phyloP scores from a whole-genome alignment of 2,797 vertebrate genomes.

The Pseudochaenichthys georgianus region DNA sequence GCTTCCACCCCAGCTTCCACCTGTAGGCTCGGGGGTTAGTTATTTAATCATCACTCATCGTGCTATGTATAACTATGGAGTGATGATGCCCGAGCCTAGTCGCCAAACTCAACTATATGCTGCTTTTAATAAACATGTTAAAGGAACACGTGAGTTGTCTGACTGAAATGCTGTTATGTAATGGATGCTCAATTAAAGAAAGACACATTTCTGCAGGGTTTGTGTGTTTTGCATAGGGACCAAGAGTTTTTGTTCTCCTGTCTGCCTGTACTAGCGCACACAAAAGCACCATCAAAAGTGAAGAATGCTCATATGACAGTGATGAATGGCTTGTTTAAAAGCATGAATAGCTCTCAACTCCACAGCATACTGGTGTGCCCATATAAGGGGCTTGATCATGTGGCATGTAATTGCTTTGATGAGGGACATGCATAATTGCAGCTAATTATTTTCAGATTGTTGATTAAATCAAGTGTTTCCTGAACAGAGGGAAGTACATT shows the following conservation, averaged over 20 bases:
- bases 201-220: constrained; percentile 40
- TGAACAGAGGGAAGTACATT: constrained; percentile 31
- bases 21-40: no score
- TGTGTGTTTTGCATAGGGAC: constrained; percentile 61
- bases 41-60: no score
- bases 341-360: constrained; percentile 69
- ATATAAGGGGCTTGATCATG: constrained; percentile 56
- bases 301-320: constrained; percentile 75
- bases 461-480: constrained; percentile 52
- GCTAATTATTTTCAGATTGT: constrained; percentile 63
- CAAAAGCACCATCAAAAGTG: constrained; percentile 69
- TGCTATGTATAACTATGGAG: no score
- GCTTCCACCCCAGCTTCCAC: no score
- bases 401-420: constrained; percentile 69
- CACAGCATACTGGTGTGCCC: constrained; percentile 54
- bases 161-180: constrained; percentile 29
- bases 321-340: constrained; percentile 82
- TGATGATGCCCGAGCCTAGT: no score
- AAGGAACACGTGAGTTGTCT: no score
- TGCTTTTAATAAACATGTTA: no score
- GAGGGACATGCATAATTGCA: constrained; percentile 70
- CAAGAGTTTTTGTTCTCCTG: constrained; percentile 68
- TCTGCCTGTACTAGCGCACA: constrained; percentile 69
- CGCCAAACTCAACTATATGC: no score
- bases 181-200: constrained; percentile 68